Base-by-base conservation (phyloP, 2,113 vertebrate species). In the Neogale vison region DNA sequence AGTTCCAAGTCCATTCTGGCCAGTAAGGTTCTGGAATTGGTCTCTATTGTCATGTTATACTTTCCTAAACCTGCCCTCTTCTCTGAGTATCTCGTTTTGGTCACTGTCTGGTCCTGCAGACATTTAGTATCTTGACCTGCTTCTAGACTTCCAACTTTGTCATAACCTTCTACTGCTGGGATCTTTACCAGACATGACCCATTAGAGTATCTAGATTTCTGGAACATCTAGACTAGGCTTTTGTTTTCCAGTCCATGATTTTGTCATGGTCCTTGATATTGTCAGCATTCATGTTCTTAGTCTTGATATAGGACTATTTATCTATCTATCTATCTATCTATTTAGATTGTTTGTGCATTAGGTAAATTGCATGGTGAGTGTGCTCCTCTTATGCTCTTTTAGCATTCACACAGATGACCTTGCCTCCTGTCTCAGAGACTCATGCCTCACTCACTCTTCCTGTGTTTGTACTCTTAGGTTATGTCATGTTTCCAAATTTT, bases 241-340 rank as follows among this genome's bases (percentile, higher is more conserved):
- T n/a, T 47, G 34, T 23, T 84, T 87, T 95, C 29, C 17, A 79
- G 59, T 55, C 11, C 47, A 67, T 31, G 55, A 63, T 20, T 86
- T 82, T 81, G n/a, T 47, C 65, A 20, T 71, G 31, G 15, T 88
- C 26, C 20, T 77, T 92, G 50, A 77, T 67, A 59, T 83, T 61
- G 50, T 92, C 83, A 88, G 69, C 77, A 83, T 79, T 42, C n/a
- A 61, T 88, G 47, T 83, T 92, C 50, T 95, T 88, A 92, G 67
- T 88, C 94, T 76, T 88, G 39, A 88, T 24, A 42, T 12, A 82
- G 55, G 17, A 76, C 71, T 42, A 61, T 65, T 29, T 65, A 63
- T 31, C 61, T 63, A 63, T 31, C 61, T 4, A 42, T 63, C 59
- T 26, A 63, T 63, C 26, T 29, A 63, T 63, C 61, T 63, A 6